Evolutionary conservation across 2,888 invertebrate genomes (phyloP), one percentile per base, ranked within the genome.

Genomic region (Pogonocherus hispidulus): DNA sequence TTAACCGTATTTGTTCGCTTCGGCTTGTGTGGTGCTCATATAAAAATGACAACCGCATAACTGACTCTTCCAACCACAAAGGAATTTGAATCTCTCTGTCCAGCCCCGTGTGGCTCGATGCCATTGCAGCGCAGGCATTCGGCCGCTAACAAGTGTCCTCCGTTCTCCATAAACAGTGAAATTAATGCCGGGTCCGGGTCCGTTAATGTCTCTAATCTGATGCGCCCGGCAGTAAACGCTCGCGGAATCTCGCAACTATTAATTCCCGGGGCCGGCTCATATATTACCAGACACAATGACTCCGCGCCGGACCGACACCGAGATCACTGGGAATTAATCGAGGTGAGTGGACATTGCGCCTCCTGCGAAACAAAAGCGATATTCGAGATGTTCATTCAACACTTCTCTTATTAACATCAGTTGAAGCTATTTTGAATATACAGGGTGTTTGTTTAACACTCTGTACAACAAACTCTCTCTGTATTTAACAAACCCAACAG

Each of bases 121-220:
- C 67, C 67, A 69, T 75, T 70, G 67, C 70, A 69, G 67, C 67
- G 67, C 67, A 65, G 71, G 74, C 71, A 78, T 77, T 78, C 76
- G 65, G 73, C 72, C 75, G 75, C 76, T 76, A 80, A 80, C 80
- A 78, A 79, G 78, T 78, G 78, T 79, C 79, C 67, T 70, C 76
- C 68, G 75, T 76, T 77, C 76, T 78, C 79, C 80, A 80, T 80
- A 85, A 85, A 85, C 79, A 84, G 83, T 79, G 81, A 85, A 85
- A 85, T 85, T 84, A 85, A 85, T 85, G 84, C 81, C 78, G 76
- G 81, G 80, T 78, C 80, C 79, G 69, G 80, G 80, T 79, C 81
- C 80, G 82, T 85, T 85, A 85, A 84, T 84, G 84, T 82, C 80
- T 83, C 84, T 84, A 85, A 85, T 85, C 85, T 84, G 85, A 84